Evolutionary conservation across 2,888 invertebrate species (phyloP).

Genomic region (Masnerella sp.): DNA sequence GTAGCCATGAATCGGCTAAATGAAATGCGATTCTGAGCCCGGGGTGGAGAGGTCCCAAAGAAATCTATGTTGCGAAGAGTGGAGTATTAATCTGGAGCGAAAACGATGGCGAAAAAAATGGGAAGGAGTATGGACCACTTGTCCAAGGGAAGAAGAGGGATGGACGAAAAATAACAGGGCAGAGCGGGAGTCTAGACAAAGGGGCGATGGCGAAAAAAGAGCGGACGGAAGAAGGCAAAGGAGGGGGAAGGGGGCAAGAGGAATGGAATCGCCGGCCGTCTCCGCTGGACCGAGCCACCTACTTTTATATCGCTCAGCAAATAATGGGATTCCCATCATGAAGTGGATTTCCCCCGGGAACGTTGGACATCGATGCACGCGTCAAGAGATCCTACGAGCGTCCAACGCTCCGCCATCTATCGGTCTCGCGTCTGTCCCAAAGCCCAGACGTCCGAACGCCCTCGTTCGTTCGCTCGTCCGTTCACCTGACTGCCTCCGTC

Average conservation of each 20-base stretch:
- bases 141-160: constrained; percentile 31
- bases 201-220: constrained; percentile 48
- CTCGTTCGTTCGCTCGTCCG: constrained; percentile 52
- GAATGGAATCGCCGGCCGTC: constrained; percentile 64
- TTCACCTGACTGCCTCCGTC: constrained; percentile 57
- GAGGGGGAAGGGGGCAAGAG: constrained; percentile 25
- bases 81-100: constrained; percentile 64
- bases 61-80: constrained; percentile 44
- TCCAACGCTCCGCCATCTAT: constrained; percentile 67
- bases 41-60: constrained; percentile 53
- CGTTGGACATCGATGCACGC: constrained; percentile 75
- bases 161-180: constrained; percentile 40
- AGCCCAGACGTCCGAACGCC: constrained; percentile 49
- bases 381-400: constrained; percentile 74
- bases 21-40: constrained; percentile 61
- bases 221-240: constrained; percentile 49
- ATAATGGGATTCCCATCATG: constrained; percentile 78
- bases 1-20: constrained; percentile 58
- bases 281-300: constrained; percentile 61
- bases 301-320: constrained; percentile 73
- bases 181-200: constrained; percentile 56
- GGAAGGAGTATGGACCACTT: constrained; percentile 53
- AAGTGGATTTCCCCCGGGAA: constrained; percentile 78
- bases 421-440: constrained; percentile 62
- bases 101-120: constrained; percentile 55